These are phyloP conservation scores for Thunnus albacares DNA, from an alignment of 2,797 vertebrate species.

Conservation along the genomic window DNA sequence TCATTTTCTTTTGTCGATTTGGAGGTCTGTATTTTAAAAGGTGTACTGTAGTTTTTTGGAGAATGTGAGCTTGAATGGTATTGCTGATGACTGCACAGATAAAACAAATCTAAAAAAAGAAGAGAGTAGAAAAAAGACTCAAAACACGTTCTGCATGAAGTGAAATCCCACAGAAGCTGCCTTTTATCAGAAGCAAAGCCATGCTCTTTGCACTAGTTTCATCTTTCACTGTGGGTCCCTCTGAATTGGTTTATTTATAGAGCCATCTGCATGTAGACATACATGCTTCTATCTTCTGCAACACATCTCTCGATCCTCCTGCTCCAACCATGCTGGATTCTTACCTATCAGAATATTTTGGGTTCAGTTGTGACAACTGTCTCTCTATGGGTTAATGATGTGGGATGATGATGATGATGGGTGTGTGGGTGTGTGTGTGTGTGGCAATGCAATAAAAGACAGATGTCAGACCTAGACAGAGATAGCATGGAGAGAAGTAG, in stretches of 20 bases:
- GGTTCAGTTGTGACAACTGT: constrained; percentile 55
- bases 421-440: not conserved
- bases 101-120: not conserved
- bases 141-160: not conserved
- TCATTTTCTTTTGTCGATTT: constrained; percentile 9
- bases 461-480: constrained; percentile 67
- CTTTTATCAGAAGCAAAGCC: constrained; percentile 38
- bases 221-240: constrained; percentile 37
- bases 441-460: constrained; percentile 66
- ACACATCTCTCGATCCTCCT: constrained; percentile 21
- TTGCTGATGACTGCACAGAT: constrained; percentile 14
- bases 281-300: constrained; percentile 44
- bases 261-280: constrained; percentile 63
- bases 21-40: not conserved
- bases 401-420: constrained; percentile 26
- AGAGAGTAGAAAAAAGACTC: not conserved
- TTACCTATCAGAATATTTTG: constrained; percentile 69
- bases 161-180: constrained; percentile 21
- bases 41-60: not conserved
- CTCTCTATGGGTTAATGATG: constrained; percentile 25
- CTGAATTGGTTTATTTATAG: constrained; percentile 76
- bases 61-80: not conserved
- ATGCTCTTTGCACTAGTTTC: constrained; percentile 51
- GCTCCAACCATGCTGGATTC: constrained; percentile 45
- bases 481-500: constrained; percentile 46